A percentile compares a stretch with the other conserved stretches of the same genome.
phyloP scores from a whole-genome alignment of 2,888 invertebrate species.

The Barypeithes pellucidus region DNA sequence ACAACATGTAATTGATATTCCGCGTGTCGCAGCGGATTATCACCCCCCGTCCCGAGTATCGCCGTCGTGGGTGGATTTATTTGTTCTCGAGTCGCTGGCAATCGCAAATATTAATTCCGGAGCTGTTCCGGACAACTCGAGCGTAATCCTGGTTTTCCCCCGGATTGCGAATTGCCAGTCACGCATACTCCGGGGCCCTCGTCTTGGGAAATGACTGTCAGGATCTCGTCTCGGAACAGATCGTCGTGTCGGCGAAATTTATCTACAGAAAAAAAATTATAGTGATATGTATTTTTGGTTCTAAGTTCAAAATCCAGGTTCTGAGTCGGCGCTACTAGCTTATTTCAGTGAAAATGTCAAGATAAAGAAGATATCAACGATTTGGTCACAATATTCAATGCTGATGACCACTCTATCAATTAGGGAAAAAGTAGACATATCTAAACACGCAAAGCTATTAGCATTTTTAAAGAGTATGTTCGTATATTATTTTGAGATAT shows the following conservation, averaged over 20 bases:
- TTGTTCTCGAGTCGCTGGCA: conserved; percentile 42
- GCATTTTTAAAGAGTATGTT: no score
- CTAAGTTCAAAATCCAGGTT: no score
- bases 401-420: no score
- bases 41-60: conserved; percentile 17
- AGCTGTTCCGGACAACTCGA: conserved; percentile 42
- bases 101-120: conserved; percentile 52
- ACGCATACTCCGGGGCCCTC: conserved; percentile 36
- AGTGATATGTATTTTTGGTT: no score
- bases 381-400: no score
- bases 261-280: no score
- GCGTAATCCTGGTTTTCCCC: conserved; percentile 42
- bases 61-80: conserved; percentile 30
- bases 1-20: conserved; percentile 2
- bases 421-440: no score
- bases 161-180: conserved; percentile 50
- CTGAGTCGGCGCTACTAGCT: no score
- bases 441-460: no score
- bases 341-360: no score
- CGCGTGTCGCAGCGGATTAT: conserved; percentile 22
- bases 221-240: not conserved
- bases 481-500: no score
- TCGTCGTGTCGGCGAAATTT: not conserved
- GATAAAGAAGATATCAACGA: no score
- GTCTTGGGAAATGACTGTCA: conserved; percentile 24